Evolutionary conservation across 1,140 invertebrate genomes (phyloP), one percentile per base, ranked within the genome.

Genomic region (Halictus rubicundus): DNA sequence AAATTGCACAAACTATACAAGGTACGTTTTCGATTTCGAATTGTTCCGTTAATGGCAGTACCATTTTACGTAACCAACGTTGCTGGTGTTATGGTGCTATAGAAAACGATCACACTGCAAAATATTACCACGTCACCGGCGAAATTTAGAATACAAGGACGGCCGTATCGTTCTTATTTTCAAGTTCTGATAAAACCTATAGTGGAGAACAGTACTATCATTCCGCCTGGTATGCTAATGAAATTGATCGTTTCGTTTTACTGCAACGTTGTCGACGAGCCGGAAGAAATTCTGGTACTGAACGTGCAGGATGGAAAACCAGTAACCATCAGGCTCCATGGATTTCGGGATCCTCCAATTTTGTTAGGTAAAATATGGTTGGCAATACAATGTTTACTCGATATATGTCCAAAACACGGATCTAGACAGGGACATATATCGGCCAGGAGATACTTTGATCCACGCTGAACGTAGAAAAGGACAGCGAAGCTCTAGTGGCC

Each of bases 191-290:
- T 91, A 6, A 63, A 88, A 63, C 74, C 75, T 8, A 46, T 25
- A 10, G 63, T 46, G 0, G 68, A 63, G 21, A 65, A 89, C 57
- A 80, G 69, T 2, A 59, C 63, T 37, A 63, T 85, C 60, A 64
- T 92, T 21, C 85, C 89, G 0, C 90, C 92, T 7, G 92, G 92
- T 21, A 89, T 93, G 86, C 61, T 74, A 9, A 12, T 83, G 5
- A 87, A 80, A 72, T 71, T 93, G 9, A 72, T 83, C 12, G 65
- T 92, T 25, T n/a, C 39, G 6, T 93, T 89, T 64, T 66, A 54
- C 16, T 81, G 86, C 2, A 74, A 90, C n/a, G 68, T 63, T n/a
- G 65, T 85, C 1, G 78, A 83, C n/a, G 81, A 90, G 52, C 78
- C 66, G 2, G 78, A 86, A 49, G 90, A 91, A 42, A 39, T 32